Evolutionary conservation across 2,888 invertebrate species (phyloP).

Genomic region (Tenthredo notha): DNA sequence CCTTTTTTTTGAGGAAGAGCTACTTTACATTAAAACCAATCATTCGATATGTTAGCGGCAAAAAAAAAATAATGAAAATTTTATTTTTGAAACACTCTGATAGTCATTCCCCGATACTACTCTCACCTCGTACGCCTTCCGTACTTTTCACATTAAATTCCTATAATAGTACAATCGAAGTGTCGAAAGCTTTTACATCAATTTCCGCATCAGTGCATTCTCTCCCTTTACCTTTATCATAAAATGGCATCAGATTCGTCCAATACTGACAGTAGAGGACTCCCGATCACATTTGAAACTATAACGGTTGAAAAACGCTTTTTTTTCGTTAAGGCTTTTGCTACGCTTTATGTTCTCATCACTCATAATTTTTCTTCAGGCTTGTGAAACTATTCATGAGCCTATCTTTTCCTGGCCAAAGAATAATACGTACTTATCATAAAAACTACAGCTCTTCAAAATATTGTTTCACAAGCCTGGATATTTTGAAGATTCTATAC

Average conservation of each 20-base stretch:
- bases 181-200: neutral
- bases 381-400: neutral
- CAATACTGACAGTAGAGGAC: neutral
- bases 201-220: neutral
- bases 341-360: neutral
- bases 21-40: no score
- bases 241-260: neutral
- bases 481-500: neutral
- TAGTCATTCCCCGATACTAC: conserved; percentile 2
- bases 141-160: neutral
- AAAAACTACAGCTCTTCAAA: neutral
- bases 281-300: neutral
- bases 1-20: no score
- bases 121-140: neutral
- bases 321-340: neutral
- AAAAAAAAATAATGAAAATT: no score
- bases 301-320: neutral
- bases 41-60: no score
- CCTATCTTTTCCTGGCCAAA: neutral
- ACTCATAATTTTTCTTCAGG: conserved; percentile 8
- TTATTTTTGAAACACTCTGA: neutral
- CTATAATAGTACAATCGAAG: neutral
- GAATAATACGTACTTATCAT: neutral
- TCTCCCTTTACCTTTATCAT: neutral
- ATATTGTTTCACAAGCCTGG: neutral